Evolutionary conservation across 1,140 invertebrate genomes (phyloP), one percentile per base, ranked within the genome.

Genomic region (Heterodera carotae): DNA sequence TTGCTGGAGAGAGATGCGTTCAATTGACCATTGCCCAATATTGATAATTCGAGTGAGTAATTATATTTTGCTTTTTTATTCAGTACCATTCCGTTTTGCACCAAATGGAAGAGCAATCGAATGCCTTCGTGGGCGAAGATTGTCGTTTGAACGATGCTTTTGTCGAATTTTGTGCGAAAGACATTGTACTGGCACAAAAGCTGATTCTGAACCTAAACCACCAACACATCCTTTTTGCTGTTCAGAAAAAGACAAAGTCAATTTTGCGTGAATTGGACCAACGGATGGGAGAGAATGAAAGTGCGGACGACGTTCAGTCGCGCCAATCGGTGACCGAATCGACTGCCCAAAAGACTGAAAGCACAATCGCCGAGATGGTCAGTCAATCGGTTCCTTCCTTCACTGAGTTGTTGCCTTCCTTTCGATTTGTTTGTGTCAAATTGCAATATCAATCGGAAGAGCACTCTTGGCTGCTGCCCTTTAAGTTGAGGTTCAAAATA

Each of bases 61-160:
- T n/a, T n/a, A n/a, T n/a, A n/a, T n/a, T 56, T 60, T 60, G 29
- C 27, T 10, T 5, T 64, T 64, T 7, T 12, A 18, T 74, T 22
- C 39, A 74, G 72, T 56, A 74, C 25, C 72, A 36, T n/a, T 43
- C 59, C 59, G 36, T 74, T 64, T 36, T 74, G 39, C 29, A 66
- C 29, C 72, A 74, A 31, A 36, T 74, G 12, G 72, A 74, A 6
- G 64, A 43, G 56, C 69, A 71, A 25, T 31, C 59, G 25, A 74
- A 27, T 34, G 64, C 53, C 6, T 59, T 74, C 33, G 36, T 56
- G 15, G 56, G 72, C 2, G 27, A 36, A 25, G 72, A 74, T 34
- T 36, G 39, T 18, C 72, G 72, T 18, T 36, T 74, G 33, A 74
- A 74, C 8, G 72, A 74, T n/a, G 72, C 72, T 15, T 74, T 74